Base-by-base conservation (phyloP, 1,140 invertebrate species). In the Chlorops oryzae region DNA sequence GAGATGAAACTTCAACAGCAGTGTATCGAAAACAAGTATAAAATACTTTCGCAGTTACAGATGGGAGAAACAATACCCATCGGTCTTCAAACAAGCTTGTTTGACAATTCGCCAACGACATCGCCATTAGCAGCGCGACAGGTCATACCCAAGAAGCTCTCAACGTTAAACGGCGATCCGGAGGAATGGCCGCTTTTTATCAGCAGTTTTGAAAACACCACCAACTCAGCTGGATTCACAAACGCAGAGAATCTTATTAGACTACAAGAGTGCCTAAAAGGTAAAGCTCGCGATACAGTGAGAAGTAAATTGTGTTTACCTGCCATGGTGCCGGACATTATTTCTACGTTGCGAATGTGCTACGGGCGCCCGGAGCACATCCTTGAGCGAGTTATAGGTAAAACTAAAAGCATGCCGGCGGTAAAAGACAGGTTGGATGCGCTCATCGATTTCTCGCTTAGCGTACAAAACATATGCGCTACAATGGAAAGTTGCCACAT, bases 161-260 rank as follows among this genome's bases (percentile, higher is more conserved):
- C 47, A 22, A 21, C 13, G 21, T 50, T 50, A 22, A 17, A 42
- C 17, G 47, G 47, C 3, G 25, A 50, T 32, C 47, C 47, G n/a
- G 47, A 42, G 12, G 39, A 50, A n/a, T 50, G 39, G 47, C 27
- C 39, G 7, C n/a, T 50, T 5, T 50, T 50, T 12, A 41, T 50
- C 10, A 50, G 47, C 18, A 50, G 17, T 28, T 41, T 32, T 27
- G 32, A 41, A 23, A 50, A 50, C 23, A 35, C 23, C 25, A 42
- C 47, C 1, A 21, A 27, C 5, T 20, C 42, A 13, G 47, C 25
- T n/a, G n/a, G n/a, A n/a, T n/a, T n/a, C n/a, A n/a, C n/a, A n/a
- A n/a, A n/a, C n/a, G n/a, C n/a, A n/a, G n/a, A n/a, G n/a, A n/a
- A n/a, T n/a, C n/a, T n/a, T n/a, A n/a, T n/a, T n/a, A n/a, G n/a